phyloP scores from a whole-genome alignment of 2,113 vertebrate genomes.

The Verasper variegatus region DNA sequence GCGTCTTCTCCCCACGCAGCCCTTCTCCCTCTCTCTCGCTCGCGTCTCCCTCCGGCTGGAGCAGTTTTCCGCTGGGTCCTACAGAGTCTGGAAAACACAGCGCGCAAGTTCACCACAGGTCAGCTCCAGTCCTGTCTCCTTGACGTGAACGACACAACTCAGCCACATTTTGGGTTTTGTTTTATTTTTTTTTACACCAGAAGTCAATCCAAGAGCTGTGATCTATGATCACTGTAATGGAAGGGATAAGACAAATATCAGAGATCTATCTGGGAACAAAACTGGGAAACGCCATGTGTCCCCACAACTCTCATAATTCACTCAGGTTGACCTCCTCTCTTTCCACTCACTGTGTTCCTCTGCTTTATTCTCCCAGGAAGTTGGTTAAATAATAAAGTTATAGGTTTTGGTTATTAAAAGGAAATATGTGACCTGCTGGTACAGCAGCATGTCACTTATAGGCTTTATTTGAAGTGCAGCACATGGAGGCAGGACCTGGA shows the following conservation, averaged over 20 bases:
- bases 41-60: conserved; percentile 58
- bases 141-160: conserved; percentile 9
- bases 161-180: too few species aligned
- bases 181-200: conserved; percentile 1
- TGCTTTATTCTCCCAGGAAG: not conserved
- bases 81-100: conserved; percentile 56
- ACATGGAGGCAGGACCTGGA: not conserved
- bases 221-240: not conserved
- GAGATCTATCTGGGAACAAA: not conserved
- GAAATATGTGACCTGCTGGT: not conserved
- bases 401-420: not conserved
- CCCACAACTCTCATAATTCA: conserved; percentile 5
- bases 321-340: not conserved
- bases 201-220: not conserved
- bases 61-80: conserved; percentile 84
- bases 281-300: not conserved
- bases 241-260: not conserved
- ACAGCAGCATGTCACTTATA: not conserved
- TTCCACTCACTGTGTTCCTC: not conserved
- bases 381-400: not conserved
- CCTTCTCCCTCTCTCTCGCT: conserved; percentile 43
- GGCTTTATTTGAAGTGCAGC: not conserved
- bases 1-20: conserved; percentile 70
- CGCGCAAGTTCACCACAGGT: conserved; percentile 77
- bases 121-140: conserved; percentile 31